Percentiles rank a stretch among this genome's conserved stretches.
Conservation (phyloP, 1,140 invertebrate genomes). For the Gerris buenoi region DNA sequence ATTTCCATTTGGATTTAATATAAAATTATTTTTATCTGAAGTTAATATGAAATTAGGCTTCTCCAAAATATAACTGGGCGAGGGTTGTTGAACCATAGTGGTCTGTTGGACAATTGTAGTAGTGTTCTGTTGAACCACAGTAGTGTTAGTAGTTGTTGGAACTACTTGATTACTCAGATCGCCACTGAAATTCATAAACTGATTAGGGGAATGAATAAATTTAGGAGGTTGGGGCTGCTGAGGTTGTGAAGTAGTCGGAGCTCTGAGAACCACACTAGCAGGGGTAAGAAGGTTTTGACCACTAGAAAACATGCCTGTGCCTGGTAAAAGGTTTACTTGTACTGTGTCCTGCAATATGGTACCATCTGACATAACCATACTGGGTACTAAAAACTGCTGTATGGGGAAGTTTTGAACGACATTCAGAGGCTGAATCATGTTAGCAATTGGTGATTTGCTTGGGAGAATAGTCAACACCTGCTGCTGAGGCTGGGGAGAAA, state of each 20-base stretch:
- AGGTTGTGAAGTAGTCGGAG: conserved; percentile 32
- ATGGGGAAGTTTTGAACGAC: conserved; percentile 62
- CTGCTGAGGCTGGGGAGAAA: conserved; percentile 43
- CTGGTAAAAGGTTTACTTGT: conserved; percentile 61
- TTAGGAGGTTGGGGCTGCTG: conserved; percentile 20
- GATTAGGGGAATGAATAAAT: conserved; percentile 42
- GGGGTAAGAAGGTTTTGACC: conserved; percentile 50
- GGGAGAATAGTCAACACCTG: conserved; percentile 60
- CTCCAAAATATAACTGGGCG: conserved; percentile 18
- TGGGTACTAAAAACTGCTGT: conserved; percentile 65
- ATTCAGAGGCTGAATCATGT: conserved; percentile 65
- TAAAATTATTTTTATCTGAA: conserved; percentile 23
- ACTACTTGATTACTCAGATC: conserved; percentile 56
- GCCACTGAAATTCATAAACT: conserved; percentile 56
- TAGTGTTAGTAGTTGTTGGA: conserved; percentile 28
- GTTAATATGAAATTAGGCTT: conserved; percentile 25
- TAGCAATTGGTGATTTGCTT: conserved; percentile 41
- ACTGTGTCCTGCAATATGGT: conserved; percentile 46
- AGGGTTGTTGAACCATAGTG: conserved; percentile 37
- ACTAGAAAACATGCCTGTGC: conserved; percentile 33
- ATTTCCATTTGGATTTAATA: conserved; percentile 22
- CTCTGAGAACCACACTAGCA: conserved; percentile 59
- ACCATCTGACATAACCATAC: conserved; percentile 53
- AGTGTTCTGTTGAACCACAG: conserved; percentile 43
- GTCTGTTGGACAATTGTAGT: conserved; percentile 51